Evolutionary conservation across 2,113 vertebrate species (phyloP).

Genomic region (Datnioides undecimradiatus): DNA sequence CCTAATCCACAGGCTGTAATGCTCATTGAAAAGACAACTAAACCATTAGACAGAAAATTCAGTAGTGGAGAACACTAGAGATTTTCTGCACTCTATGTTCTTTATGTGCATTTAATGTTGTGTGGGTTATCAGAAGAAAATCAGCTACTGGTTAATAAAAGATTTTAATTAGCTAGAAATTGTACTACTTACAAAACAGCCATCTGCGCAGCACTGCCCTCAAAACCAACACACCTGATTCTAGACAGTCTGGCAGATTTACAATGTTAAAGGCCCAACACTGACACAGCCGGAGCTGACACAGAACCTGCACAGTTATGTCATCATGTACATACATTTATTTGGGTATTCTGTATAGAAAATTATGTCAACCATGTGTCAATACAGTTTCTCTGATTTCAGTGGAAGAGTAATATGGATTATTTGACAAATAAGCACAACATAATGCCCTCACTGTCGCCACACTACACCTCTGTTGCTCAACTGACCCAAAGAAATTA

Average conservation of each 20-base stretch:
- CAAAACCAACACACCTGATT: constrained; percentile 37
- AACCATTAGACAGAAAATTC: neutral
- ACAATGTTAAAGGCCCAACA: constrained; percentile 22
- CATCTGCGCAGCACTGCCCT: constrained; percentile 12
- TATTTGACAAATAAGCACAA: neutral
- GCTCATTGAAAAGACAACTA: neutral
- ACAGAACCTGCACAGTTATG: constrained; percentile 1
- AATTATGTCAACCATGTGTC: neutral
- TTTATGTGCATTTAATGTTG: neutral
- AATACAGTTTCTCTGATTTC: neutral
- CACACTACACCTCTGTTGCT: neutral
- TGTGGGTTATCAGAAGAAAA: constrained; percentile 12
- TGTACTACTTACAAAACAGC: neutral
- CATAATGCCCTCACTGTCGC: neutral
- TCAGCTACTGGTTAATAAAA: neutral
- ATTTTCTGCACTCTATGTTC: no score
- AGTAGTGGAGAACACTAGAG: neutral
- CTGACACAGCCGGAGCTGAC: constrained; percentile 25
- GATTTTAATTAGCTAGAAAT: neutral
- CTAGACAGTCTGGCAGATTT: constrained; percentile 53
- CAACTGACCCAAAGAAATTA: neutral
- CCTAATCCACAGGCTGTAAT: neutral
- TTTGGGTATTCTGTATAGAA: neutral
- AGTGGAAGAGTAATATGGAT: neutral
- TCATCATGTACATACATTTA: neutral